These are phyloP conservation scores for Aphidoletes aphidimyza DNA, from an alignment of 2,888 invertebrate species.

Conservation along the genomic window DNA sequence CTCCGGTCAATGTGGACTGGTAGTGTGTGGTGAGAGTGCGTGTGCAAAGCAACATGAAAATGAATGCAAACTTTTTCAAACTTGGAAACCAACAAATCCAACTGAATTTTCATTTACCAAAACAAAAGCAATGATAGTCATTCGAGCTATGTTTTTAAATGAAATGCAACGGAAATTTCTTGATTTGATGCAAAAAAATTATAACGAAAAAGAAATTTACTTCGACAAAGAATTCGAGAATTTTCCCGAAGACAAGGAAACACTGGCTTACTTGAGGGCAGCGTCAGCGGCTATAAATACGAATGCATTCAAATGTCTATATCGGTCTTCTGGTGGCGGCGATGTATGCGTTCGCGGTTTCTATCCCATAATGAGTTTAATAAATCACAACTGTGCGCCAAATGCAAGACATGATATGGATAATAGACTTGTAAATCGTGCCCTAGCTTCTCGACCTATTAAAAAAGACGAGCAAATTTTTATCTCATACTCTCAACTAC, in stretches of 20 bases:
- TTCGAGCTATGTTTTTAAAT: constrained; percentile 63
- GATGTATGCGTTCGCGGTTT: constrained; percentile 71
- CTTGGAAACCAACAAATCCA: constrained; percentile 70
- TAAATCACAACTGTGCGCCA: constrained; percentile 79
- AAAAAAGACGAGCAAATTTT: constrained; percentile 76
- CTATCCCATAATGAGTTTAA: constrained; percentile 75
- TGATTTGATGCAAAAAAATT: constrained; percentile 63
- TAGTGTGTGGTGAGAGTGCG: constrained; percentile 76
- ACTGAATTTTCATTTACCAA: constrained; percentile 57
- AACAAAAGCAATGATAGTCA: constrained; percentile 63
- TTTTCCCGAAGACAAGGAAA: constrained; percentile 63
- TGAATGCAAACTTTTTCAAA: constrained; percentile 74
- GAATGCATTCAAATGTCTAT: constrained; percentile 66
- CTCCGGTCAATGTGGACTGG: constrained; percentile 72
- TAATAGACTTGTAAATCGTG: constrained; percentile 70
- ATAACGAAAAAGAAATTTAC: constrained; percentile 63
- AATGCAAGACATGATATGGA: constrained; percentile 78
- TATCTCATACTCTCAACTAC: constrained; percentile 76
- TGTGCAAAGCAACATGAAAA: constrained; percentile 69
- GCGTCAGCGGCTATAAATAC: constrained; percentile 65
- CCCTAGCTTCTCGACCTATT: constrained; percentile 72
- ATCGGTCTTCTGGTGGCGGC: constrained; percentile 61
- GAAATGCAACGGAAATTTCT: constrained; percentile 63
- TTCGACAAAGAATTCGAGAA: constrained; percentile 64
- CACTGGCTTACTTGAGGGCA: constrained; percentile 63